phyloP scores from a whole-genome alignment of 2,113 vertebrate species.

The Oryzias woworae region DNA sequence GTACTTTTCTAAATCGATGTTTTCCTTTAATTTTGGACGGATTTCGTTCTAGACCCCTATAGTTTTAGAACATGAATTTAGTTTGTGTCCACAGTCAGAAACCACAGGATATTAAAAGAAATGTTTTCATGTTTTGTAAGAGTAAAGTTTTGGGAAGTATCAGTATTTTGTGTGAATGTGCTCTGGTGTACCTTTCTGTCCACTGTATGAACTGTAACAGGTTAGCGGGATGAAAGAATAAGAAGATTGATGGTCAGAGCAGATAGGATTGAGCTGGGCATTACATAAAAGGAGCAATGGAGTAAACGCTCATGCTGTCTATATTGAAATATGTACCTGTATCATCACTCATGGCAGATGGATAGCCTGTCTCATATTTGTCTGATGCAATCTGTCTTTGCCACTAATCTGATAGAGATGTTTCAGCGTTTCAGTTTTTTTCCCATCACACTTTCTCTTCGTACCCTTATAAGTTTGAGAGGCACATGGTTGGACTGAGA shows the following conservation, averaged over 20 bases:
- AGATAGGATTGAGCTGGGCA: conserved; percentile 48
- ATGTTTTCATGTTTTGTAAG: background rate
- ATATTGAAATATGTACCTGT: conserved; percentile 43
- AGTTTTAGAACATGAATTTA: too few relatives aligned
- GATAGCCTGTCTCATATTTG: conserved; percentile 44
- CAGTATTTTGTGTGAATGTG: background rate
- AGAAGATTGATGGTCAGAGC: conserved; percentile 40
- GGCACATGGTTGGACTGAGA: conserved; percentile 22
- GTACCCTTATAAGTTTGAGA: conserved; percentile 19
- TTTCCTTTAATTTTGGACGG: too few relatives aligned
- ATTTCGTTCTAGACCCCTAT: too few relatives aligned
- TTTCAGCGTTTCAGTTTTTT: conserved; percentile 31
- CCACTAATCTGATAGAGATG: conserved; percentile 69
- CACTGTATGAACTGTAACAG: conserved; percentile 26
- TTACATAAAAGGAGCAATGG: conserved; percentile 56
- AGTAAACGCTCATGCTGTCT: conserved; percentile 29
- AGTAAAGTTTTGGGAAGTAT: background rate
- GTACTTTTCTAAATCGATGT: too few relatives aligned
- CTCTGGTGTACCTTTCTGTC: conserved; percentile 23
- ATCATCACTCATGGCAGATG: conserved; percentile 46
- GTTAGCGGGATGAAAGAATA: conserved; percentile 43
- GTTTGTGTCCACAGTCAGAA: too few relatives aligned
- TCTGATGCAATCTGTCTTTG: conserved; percentile 44
- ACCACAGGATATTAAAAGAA: background rate
- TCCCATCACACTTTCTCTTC: conserved; percentile 18